phyloP scores from a whole-genome alignment of 2,888 invertebrate species.

The Stratiomys singularior region DNA sequence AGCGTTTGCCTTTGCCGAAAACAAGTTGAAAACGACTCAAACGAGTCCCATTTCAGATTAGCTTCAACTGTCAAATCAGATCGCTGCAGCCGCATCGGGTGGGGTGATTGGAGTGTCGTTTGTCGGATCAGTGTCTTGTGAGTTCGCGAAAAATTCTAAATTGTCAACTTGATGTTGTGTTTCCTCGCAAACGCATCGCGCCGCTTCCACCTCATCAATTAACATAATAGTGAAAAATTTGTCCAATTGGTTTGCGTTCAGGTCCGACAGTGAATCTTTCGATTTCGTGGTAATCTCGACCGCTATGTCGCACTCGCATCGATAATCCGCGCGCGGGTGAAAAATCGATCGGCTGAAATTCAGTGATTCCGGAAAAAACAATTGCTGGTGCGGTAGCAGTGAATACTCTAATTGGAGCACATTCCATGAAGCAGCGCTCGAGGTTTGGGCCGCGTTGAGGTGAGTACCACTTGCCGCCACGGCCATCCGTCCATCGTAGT shows the following conservation, averaged over 20 bases:
- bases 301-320: neutral
- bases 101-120: slow-evolving; percentile 32
- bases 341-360: slow-evolving; percentile 10
- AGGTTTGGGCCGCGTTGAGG: neutral
- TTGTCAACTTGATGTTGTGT: neutral
- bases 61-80: neutral
- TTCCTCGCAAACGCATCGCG: neutral
- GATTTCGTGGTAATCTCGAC: neutral
- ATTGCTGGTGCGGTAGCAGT: neutral
- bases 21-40: too few relatives aligned
- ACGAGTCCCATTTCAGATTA: too few relatives aligned
- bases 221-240: neutral
- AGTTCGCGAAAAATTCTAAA: neutral
- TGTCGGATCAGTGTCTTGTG: slow-evolving; percentile 20
- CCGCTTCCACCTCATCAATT: neutral
- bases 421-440: neutral
- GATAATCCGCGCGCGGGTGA: slow-evolving; percentile 25
- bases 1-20: too few relatives aligned
- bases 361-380: neutral
- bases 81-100: slow-evolving; percentile 28
- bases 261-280: neutral
- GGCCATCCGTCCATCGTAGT: neutral
- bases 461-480: neutral
- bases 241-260: neutral
- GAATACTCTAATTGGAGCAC: too few relatives aligned